Evolutionary conservation across 2,113 vertebrate species (phyloP), one percentile per base, ranked within the genome.

Genomic region (Cricetomys ansorgei): DNA sequence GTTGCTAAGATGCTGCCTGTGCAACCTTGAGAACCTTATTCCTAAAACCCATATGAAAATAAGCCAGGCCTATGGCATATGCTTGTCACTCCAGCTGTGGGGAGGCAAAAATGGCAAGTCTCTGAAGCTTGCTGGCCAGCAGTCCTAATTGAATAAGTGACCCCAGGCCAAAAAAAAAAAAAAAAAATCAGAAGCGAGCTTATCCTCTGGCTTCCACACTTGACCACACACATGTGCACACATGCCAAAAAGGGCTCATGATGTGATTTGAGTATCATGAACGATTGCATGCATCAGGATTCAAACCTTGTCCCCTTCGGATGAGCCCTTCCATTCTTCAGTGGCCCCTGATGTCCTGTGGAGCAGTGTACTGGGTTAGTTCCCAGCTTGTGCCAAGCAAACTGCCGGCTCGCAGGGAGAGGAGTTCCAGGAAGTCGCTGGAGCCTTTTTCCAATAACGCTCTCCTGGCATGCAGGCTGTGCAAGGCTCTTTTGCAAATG

Each of bases 381-480:
- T 83, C 94, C 95, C 53, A 67, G 92, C 19, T 65, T 19, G 10
- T 95, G 93, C 96, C 89, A 91, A 50, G 57, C 64, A 64, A 76
- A 89, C 92, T 94, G 92, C 87, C 96, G 87, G 94, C 88, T 96
- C 57, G 8, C 86, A 88, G 34, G 53, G 91, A 89, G 11, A 91
- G 45, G 86, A 92, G 77, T 97, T 97, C 97, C 95, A 94, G 93
- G 94, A 97, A 98, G 94, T 53, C 2, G 0, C 77, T 1, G 0
- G 73, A 83, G 91, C 96, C 80, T 7, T 89, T 96, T 96, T 94
- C 94, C 96, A 97, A 94, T 91, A 95, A 91, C 19, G 34, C 80
- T 91, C 94, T 84, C 94, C 94, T 97, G 89, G 97, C 96, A 55
- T 83, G 34, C 77, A 53, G 76, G 95, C 85, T 27, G 76, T 91